Evolutionary conservation across 2,113 vertebrate species (phyloP).

Genomic region (Glaucidium brasilianum): DNA sequence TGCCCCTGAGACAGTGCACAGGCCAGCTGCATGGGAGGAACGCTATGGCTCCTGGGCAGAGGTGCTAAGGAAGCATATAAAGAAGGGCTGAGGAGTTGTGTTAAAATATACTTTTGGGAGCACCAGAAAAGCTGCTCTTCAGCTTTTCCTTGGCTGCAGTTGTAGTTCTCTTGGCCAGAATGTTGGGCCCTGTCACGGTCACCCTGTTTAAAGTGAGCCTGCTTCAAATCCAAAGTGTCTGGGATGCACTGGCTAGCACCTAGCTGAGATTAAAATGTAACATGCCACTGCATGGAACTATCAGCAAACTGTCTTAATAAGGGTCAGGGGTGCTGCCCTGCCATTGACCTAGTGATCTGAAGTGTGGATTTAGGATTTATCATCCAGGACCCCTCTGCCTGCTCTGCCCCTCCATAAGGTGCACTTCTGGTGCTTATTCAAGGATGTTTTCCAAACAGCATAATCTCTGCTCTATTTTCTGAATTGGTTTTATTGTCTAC

Average conservation of each 20-base stretch:
- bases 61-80: neutral
- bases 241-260: neutral
- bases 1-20: neutral
- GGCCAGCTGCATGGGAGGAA: neutral
- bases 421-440: neutral
- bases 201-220: neutral
- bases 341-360: neutral
- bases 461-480: neutral
- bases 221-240: neutral
- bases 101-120: neutral
- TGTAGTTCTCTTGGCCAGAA: neutral
- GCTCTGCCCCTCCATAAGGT: neutral
- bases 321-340: neutral
- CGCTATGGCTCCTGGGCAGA: neutral
- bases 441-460: neutral
- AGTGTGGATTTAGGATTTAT: constrained; percentile 10
- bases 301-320: neutral
- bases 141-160: neutral
- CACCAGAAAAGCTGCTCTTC: neutral
- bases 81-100: neutral
- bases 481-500: neutral
- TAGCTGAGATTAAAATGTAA: neutral
- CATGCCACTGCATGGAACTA: neutral
- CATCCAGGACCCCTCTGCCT: neutral
- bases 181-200: neutral